A percentile compares a stretch with the other conserved stretches of the same genome.
phyloP scores from a whole-genome alignment of 1,140 invertebrate genomes.

The Brachionus plicatilis region DNA sequence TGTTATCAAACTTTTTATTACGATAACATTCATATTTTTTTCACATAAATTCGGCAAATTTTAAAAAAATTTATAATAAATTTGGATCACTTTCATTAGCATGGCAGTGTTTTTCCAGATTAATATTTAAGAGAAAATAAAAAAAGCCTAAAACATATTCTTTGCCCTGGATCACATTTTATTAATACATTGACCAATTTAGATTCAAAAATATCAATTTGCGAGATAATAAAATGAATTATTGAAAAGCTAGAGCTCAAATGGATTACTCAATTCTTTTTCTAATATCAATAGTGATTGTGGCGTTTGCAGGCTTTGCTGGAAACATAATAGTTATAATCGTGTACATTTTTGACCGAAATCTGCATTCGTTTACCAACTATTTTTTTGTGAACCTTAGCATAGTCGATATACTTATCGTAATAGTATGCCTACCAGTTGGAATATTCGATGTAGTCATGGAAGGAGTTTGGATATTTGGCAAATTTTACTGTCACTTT shows the following conservation, averaged over 20 bases:
- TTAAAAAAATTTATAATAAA: too few relatives aligned
- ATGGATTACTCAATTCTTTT: constrained; percentile 10
- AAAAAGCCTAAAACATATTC: not conserved
- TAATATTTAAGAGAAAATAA: too few relatives aligned
- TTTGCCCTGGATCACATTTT: not conserved
- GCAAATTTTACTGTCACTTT: constrained; percentile 43
- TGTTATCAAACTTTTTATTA: too few relatives aligned
- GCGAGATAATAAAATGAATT: not conserved
- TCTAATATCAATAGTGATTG: not conserved
- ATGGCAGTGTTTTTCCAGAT: too few relatives aligned
- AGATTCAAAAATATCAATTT: not conserved
- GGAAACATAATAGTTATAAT: constrained; percentile 86
- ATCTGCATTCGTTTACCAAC: constrained; percentile 88
- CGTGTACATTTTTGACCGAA: constrained; percentile 79
- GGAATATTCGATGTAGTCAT: constrained; percentile 45
- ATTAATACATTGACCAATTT: not conserved
- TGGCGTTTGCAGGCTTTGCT: constrained; percentile 67
- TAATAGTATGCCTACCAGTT: constrained; percentile 45
- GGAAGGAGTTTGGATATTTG: constrained; percentile 46
- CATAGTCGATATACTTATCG: constrained; percentile 45
- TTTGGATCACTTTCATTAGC: too few relatives aligned
- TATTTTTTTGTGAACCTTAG: constrained; percentile 66
- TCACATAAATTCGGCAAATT: too few relatives aligned
- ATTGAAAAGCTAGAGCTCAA: not conserved
- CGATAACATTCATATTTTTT: too few relatives aligned